Percentiles rank a stretch among this genome's conserved stretches.
These are phyloP conservation scores for Cordylochernes scorpioides DNA, from an alignment of 2,888 invertebrate genomes.

Conservation along the genomic window DNA sequence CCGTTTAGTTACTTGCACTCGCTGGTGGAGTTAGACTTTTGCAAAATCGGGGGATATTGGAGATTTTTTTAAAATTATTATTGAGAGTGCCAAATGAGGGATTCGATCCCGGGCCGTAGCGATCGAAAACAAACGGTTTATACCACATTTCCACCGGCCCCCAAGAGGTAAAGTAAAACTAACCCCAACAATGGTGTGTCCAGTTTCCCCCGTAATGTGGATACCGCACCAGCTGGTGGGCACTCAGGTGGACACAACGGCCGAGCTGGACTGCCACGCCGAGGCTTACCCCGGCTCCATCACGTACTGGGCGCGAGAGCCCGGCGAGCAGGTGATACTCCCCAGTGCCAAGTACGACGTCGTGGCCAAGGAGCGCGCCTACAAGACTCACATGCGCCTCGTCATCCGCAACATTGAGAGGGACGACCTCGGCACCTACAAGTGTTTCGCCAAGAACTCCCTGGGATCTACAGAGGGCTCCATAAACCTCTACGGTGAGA, in stretches of 20 bases:
- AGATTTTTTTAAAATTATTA: no score
- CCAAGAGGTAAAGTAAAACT: no score
- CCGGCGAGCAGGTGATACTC: conserved; percentile 15
- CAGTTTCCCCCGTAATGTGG: conserved; percentile 59
- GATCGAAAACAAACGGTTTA: no score
- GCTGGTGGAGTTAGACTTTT: no score
- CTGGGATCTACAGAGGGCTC: conserved; percentile 18
- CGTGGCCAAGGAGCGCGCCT: conserved; percentile 20
- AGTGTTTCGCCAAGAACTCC: conserved; percentile 17
- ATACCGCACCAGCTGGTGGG: conserved; percentile 59
- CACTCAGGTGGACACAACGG: conserved; percentile 41
- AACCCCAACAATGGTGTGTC: no score
- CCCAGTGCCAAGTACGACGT: conserved; percentile 34
- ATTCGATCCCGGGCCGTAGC: no score
- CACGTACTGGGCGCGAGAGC: conserved; percentile 42
- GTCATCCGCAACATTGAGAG: conserved; percentile 46
- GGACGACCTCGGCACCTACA: conserved; percentile 38
- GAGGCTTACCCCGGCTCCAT: conserved; percentile 72
- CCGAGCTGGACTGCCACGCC: conserved; percentile 50
- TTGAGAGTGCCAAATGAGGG: no score
- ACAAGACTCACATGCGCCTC: conserved; percentile 64
- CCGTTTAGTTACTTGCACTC: no score
- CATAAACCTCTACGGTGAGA: conserved; percentile 17
- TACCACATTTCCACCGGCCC: no score
- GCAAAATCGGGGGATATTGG: no score